A percentile compares a stretch with the other conserved stretches of the same genome.
Evolutionary conservation across 2,113 vertebrate genomes (phyloP).

Genomic region (Pteropus alecto): DNA sequence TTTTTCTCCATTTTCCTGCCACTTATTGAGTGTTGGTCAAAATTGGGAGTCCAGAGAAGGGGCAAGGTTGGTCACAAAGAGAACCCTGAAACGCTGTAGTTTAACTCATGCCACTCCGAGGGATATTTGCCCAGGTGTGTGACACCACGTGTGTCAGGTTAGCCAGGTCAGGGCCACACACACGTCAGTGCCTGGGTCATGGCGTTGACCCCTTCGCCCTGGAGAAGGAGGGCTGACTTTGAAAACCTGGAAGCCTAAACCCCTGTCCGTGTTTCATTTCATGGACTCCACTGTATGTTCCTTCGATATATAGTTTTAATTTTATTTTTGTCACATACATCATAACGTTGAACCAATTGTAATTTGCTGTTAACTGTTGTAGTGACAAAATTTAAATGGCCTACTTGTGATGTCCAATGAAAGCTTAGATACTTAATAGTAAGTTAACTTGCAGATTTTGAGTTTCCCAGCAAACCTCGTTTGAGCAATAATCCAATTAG

Average conservation of each 20-base stretch:
- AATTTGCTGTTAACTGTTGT: neutral
- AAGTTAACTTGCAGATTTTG: neutral
- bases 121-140: neutral
- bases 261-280: neutral
- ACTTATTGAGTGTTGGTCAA: neutral
- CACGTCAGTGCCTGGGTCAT: fast-evolving
- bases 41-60: neutral
- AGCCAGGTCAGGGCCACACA: no score
- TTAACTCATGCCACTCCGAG: no score
- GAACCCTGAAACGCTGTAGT: fast-evolving
- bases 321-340: neutral
- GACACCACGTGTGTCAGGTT: fast-evolving
- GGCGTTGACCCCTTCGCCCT: no score
- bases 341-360: neutral
- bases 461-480: neutral
- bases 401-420: neutral
- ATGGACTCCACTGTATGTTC: fast-evolving
- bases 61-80: neutral
- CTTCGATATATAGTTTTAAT: neutral
- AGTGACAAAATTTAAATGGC: no score
- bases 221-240: neutral
- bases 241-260: neutral
- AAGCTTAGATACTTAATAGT: neutral
- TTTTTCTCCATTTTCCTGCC: neutral
- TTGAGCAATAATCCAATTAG: neutral